Evolutionary conservation across 2,113 vertebrate genomes (phyloP).

Genomic region (Pangasianodon gigas): DNA sequence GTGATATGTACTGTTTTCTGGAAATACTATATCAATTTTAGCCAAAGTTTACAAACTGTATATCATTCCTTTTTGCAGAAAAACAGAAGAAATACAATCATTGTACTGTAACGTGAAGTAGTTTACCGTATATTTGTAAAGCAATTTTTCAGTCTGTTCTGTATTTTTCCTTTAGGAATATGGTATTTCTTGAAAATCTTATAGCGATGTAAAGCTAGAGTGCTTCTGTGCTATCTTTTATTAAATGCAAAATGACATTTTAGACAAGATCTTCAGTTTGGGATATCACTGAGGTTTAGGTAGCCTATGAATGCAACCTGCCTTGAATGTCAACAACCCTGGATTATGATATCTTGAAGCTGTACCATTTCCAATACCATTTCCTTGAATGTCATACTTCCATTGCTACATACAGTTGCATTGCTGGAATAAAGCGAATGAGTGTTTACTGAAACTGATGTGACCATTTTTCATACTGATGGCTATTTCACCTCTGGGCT

Average conservation of each 20-base stretch:
- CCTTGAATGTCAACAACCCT: not conserved
- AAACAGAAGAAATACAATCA: not conserved
- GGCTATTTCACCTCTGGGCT: constrained; percentile 20
- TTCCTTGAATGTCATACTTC: not conserved
- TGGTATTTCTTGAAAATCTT: not conserved
- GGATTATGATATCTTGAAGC: not conserved
- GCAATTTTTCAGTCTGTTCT: not conserved
- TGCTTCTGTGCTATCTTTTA: not conserved
- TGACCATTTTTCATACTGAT: constrained; percentile 38
- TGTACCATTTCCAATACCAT: not conserved
- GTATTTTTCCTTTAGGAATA: not conserved
- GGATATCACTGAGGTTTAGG: not conserved
- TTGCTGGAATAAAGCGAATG: constrained; percentile 3
- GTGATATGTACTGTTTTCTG: not conserved
- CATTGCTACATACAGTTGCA: not conserved
- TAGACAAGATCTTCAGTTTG: not conserved
- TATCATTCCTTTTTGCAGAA: not conserved
- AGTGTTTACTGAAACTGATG: constrained; percentile 16
- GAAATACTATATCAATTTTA: not conserved
- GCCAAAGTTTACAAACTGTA: not conserved
- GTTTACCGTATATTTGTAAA: not conserved
- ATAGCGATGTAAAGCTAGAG: not conserved
- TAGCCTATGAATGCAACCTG: not conserved
- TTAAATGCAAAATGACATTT: not conserved
- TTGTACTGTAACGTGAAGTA: not conserved